A percentile compares a stretch with the other conserved stretches of the same genome.
Conservation (phyloP, 37 sponge, comb jelly and placozoan genomes). For the Corticium candelabrum region DNA sequence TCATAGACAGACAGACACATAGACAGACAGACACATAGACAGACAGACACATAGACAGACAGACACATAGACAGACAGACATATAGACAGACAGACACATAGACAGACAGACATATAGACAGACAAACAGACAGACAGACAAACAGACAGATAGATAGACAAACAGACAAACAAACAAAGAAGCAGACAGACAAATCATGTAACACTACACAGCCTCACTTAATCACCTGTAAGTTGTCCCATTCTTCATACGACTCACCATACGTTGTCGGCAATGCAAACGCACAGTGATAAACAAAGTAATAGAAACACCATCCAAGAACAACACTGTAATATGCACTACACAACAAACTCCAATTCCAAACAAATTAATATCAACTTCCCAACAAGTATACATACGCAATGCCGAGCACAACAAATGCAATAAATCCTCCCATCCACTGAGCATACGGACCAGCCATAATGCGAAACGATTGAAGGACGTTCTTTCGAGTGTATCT, state of each 20-base stretch:
- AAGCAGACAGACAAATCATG: too few species aligned
- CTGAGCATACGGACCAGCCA: slow-evolving; percentile 56
- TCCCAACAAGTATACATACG: slow-evolving; percentile 20
- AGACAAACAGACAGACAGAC: too few species aligned
- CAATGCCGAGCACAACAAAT: slow-evolving; percentile 34
- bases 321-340: slow-evolving; percentile 69
- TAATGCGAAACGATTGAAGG: slow-evolving; percentile 36
- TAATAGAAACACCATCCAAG: slow-evolving; percentile 81
- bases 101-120: too few species aligned
- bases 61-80: too few species aligned
- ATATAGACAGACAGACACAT: too few species aligned
- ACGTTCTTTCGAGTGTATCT: slow-evolving; percentile 54
- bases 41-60: too few species aligned
- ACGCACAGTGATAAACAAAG: slow-evolving; percentile 24
- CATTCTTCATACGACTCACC: slow-evolving; percentile 25
- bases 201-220: too few species aligned
- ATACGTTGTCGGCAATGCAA: slow-evolving; percentile 35
- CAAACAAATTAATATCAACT: neutral
- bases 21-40: too few species aligned
- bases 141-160: too few species aligned
- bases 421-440: slow-evolving; percentile 60
- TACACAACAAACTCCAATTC: slow-evolving; percentile 7
- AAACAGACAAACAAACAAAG: too few species aligned
- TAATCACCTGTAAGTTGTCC: slow-evolving; percentile 39
- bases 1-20: too few species aligned